Base-by-base conservation (phyloP, 1,140 invertebrate genomes). In the Chelonus insularis region DNA sequence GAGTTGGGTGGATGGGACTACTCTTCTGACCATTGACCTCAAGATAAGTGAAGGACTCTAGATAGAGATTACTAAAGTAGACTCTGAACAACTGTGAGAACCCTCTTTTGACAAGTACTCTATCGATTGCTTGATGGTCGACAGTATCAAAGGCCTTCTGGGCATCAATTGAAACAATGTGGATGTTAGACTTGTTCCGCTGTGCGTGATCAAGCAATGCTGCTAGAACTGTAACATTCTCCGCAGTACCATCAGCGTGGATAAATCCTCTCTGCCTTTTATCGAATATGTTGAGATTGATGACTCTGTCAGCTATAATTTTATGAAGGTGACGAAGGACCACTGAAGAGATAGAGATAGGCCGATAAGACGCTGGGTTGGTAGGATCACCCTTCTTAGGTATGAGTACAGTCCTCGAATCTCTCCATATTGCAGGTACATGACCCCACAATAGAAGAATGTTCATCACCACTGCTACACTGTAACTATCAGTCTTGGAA, bases 91-190 rank as follows among this genome's bases (percentile, higher is more conserved):
- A 7, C 3, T 29, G 3, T 4, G 25, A 7, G 3, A 29, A 3
- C 3, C 25, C 25, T 4, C 25, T 3, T 4, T 29, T 29, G 3
- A 29, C 3, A 3, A 29, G 25, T 7, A 29, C 25, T 29, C 3
- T 4, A 7, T 7, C 7, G 25, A 29, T 29, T 3, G 25, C 3
- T 29, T 29, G 3, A 7, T 29, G 25, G 25, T 3, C 3, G 3
- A 79, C 69, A 1, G 71, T 68, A 9, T 76, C 74, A 47, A 77
- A 80, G 18, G 79, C 79, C 68, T 82, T 82, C 4, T 68, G 56
- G 1, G 65, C 55, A 21, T 69, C 68, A 0, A 69, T 4, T 0
- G 61, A 56, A 1, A 39, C 63, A 1, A 67, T 8, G 11, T 68
- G 64, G 0, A 68, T 32, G 8, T 58, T 41, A 11, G 18, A 58